Evolutionary conservation across 2,113 vertebrate genomes (phyloP).

Genomic region (Cichladusa arquata): DNA sequence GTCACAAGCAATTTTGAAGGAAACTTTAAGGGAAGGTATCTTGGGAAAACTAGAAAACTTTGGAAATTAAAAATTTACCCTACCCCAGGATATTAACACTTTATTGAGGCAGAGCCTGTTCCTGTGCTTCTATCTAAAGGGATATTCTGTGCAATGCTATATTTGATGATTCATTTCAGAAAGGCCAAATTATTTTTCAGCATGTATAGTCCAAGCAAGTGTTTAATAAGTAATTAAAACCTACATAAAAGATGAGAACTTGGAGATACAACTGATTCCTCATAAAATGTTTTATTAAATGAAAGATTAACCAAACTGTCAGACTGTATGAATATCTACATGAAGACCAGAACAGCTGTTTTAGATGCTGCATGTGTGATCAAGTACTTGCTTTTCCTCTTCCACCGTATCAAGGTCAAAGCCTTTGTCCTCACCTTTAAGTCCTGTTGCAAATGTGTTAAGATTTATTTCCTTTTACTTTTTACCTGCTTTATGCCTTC

Average conservation of each 20-base stretch:
- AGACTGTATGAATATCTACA: not conserved
- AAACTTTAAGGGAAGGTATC: not conserved
- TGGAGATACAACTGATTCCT: not conserved
- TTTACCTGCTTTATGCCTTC: not conserved
- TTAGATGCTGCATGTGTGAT: not conserved
- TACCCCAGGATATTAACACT: not conserved
- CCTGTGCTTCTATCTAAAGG: not conserved
- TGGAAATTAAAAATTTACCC: not conserved
- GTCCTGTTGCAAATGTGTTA: not conserved
- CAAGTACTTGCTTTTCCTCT: not conserved
- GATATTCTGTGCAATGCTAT: not conserved
- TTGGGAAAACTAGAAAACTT: not conserved
- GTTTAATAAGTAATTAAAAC: conserved; percentile 34
- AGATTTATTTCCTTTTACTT: not conserved
- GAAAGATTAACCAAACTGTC: not conserved
- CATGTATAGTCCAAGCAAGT: not conserved
- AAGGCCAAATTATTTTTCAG: not conserved
- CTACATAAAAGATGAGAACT: not conserved
- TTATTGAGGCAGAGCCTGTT: not conserved
- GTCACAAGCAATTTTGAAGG: not conserved
- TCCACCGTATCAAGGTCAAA: not conserved
- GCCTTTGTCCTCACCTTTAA: not conserved
- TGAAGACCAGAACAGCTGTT: not conserved
- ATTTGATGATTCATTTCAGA: not conserved
- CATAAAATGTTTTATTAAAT: conserved; percentile 32